These are phyloP conservation scores for Phataginus tetradactyla DNA, from an alignment of 2,797 vertebrate species.

Conservation along the genomic window DNA sequence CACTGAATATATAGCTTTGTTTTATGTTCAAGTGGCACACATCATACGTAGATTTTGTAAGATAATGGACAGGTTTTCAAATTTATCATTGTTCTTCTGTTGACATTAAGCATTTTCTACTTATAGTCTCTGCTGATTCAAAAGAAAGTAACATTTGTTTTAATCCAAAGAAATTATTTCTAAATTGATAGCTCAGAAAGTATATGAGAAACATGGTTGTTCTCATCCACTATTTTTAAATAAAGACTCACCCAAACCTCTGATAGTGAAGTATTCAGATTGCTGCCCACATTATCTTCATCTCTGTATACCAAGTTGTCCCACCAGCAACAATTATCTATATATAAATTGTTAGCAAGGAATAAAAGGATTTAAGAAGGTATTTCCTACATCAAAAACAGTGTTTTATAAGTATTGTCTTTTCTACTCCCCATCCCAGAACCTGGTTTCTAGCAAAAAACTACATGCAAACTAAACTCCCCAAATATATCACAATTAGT, in stretches of 20 bases:
- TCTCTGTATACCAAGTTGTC: neutral
- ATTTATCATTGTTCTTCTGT: conserved; percentile 37
- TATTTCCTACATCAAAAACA: neutral
- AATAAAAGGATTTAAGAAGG: conserved; percentile 26
- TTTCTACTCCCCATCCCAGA: neutral
- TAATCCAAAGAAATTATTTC: conserved; percentile 44
- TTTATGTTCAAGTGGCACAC: neutral
- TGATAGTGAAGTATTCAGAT: neutral
- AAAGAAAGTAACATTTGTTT: conserved; percentile 3
- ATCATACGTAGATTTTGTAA: conserved; percentile 40
- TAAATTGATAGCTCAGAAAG: neutral
- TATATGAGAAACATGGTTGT: neutral
- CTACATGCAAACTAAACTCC: neutral
- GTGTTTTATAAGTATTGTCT: neutral
- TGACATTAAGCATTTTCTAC: conserved; percentile 54
- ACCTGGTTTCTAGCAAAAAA: neutral
- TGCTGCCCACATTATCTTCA: neutral
- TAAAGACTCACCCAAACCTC: neutral
- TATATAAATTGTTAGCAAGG: neutral
- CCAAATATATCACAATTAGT: neutral
- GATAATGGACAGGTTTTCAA: conserved; percentile 54
- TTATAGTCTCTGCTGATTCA: conserved; percentile 30
- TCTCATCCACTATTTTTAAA: neutral
- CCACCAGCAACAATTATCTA: neutral
- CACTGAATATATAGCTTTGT: neutral